A percentile compares a stretch with the other conserved stretches of the same genome.
These are phyloP conservation scores for Colostygia pectinataria DNA, from an alignment of 2,888 invertebrate genomes.

Conservation along the genomic window DNA sequence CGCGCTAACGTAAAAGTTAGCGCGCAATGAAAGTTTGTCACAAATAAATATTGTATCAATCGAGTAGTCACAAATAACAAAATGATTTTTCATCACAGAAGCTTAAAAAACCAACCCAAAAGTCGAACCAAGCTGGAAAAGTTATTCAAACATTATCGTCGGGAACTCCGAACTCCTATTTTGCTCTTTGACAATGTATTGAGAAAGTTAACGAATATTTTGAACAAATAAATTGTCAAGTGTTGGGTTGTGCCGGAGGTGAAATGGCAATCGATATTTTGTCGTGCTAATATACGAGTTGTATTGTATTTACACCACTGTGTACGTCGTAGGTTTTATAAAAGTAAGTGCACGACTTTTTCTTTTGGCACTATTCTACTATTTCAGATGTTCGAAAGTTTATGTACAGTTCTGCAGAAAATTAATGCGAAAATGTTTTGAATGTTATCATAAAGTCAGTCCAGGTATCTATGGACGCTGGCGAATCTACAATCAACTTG, in stretches of 20 bases:
- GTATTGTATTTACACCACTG: not conserved
- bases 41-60: constrained; percentile 9
- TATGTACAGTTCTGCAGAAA: not conserved
- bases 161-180: constrained; percentile 42
- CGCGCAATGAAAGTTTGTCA: constrained; percentile 8
- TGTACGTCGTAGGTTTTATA: too few relatives aligned
- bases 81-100: constrained; percentile 28
- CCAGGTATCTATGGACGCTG: constrained; percentile 18
- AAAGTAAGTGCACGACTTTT: too few relatives aligned
- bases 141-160: constrained; percentile 50
- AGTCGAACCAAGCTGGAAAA: constrained; percentile 46
- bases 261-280: constrained; percentile 11
- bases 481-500: constrained; percentile 41
- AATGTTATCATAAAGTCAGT: constrained; percentile 18
- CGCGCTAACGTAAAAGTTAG: constrained; percentile 21
- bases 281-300: not conserved
- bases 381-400: not conserved
- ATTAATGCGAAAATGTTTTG: constrained; percentile 5
- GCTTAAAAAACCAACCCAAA: constrained; percentile 36
- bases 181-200: constrained; percentile 43
- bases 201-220: constrained; percentile 39
- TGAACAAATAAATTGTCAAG: constrained; percentile 38
- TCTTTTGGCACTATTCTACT: too few relatives aligned
- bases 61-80: constrained; percentile 21
- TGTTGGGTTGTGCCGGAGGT: constrained; percentile 28